Percentiles rank a stretch among this genome's conserved stretches.
phyloP scores from a whole-genome alignment of 2,797 vertebrate genomes.

The Schizothorax lantsangensis region DNA sequence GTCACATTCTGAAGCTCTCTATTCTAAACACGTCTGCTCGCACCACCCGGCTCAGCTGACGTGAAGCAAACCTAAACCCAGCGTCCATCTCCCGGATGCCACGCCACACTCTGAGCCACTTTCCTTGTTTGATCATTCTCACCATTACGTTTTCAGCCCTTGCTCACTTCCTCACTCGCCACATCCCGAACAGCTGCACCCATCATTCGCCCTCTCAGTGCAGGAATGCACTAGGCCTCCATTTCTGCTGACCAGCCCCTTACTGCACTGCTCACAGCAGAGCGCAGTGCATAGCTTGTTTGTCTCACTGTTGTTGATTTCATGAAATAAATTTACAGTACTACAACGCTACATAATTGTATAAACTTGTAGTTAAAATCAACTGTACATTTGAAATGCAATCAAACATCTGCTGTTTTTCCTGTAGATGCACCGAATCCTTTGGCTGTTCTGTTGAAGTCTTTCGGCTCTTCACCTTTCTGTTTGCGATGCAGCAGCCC shows the following conservation, averaged over 20 bases:
- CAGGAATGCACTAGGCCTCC: slow-evolving; percentile 75
- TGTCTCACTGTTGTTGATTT: not conserved
- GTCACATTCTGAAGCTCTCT: slow-evolving; percentile 30
- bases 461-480: slow-evolving; percentile 78
- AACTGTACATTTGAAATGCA: slow-evolving; percentile 18
- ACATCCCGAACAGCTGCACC: slow-evolving; percentile 51
- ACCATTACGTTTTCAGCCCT: slow-evolving; percentile 33
- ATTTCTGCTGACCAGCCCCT: slow-evolving; percentile 32
- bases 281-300: slow-evolving; percentile 1
- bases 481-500: slow-evolving; percentile 75
- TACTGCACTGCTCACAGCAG: not conserved
- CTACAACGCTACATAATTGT: not conserved
- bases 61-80: slow-evolving; percentile 12
- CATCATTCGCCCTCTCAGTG: slow-evolving; percentile 52
- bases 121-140: slow-evolving; percentile 45
- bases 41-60: not conserved
- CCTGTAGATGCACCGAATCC: slow-evolving; percentile 79
- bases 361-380: not conserved
- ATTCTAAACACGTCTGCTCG: slow-evolving; percentile 24
- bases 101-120: not conserved
- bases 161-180: slow-evolving; percentile 16
- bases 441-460: slow-evolving; percentile 88
- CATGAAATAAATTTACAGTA: not conserved
- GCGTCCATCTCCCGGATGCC: not conserved
- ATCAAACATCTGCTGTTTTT: slow-evolving; percentile 58